These are phyloP conservation scores for Punctoribates punctum DNA, from an alignment of 2,888 invertebrate species.

Conservation along the genomic window DNA sequence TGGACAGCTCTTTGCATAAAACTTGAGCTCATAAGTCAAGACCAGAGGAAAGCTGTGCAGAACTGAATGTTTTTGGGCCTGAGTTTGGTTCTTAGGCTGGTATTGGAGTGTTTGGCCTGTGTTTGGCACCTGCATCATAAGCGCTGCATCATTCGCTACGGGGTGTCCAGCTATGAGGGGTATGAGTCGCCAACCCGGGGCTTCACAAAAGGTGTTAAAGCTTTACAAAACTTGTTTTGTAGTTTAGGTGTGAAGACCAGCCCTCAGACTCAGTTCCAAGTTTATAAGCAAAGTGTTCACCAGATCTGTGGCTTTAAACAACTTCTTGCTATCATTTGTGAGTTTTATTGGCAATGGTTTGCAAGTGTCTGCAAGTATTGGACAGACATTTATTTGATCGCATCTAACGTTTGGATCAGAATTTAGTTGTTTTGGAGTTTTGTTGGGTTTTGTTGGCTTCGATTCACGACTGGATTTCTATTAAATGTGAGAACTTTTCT, in stretches of 20 bases:
- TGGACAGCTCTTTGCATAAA: constrained; percentile 15
- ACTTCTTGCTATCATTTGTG: constrained; percentile 13
- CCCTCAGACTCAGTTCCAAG: constrained; percentile 24
- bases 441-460: neutral
- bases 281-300: constrained; percentile 20
- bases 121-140: constrained; percentile 35
- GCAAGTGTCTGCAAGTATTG: neutral
- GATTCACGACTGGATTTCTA: neutral
- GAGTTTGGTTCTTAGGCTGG: neutral
- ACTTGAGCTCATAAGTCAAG: neutral
- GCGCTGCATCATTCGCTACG: constrained; percentile 31
- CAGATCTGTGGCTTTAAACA: constrained; percentile 34
- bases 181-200: constrained; percentile 21
- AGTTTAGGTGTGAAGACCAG: constrained; percentile 38
- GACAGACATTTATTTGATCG: constrained; percentile 2
- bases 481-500: constrained; percentile 15
- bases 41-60: neutral
- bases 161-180: constrained; percentile 35
- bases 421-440: neutral
- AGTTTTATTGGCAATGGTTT: neutral
- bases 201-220: constrained; percentile 35
- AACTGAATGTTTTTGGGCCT: neutral
- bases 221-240: constrained; percentile 38
- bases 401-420: neutral
- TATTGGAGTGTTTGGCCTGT: too few species aligned